Evolutionary conservation across 2,797 vertebrate species (phyloP), one percentile per base, ranked within the genome.

Genomic region (Pangasius krempfi): DNA sequence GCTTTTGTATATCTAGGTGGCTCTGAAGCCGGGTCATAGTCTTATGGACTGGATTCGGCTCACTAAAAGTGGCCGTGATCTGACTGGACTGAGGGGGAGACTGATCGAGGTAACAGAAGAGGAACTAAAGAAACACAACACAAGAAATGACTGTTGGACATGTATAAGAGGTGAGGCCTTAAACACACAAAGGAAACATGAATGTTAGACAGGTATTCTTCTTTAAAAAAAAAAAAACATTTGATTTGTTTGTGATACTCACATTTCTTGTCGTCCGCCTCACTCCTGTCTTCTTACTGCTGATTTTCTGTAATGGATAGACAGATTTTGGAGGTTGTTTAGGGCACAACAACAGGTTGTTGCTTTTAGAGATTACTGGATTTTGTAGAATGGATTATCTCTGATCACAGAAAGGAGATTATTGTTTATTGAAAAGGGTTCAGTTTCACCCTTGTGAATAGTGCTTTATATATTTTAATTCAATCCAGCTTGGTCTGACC

Each of bases 41-140:
- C 96, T 99, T 27, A 99, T 99, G 98, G 98, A 99, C 95, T 99
- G 98, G 98, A 98, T 99, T 91, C 94, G 97, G 20, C 94, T 99
- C 76, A 95, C 97, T 89, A 99, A 98, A 94, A 99, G 98, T 92
- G 97, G 97, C 5, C 97, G 96, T 87, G 98, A 99, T 85, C 93
- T 99, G 92, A 97, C 97, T 0, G 98, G 98, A 44, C 93, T 98
- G 82, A 96, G 95, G 93, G 98, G 98, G 25, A 96, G 95, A 25
- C 90, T 98, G 47, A 95, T 97, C 66, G 97, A 98, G 40, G 98
- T 99, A 13, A 98, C 97, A 0, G 96, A 97, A 91, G 97, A 99
- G 76, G 98, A 99, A 89, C 96, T 99, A 84, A 93, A 95, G 89
- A 98, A 96, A 87, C 98, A 99, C 94, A 98, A 97, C 93, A 97